phyloP scores from a whole-genome alignment of 1,140 invertebrate species.

The Eulimnadia texana region DNA sequence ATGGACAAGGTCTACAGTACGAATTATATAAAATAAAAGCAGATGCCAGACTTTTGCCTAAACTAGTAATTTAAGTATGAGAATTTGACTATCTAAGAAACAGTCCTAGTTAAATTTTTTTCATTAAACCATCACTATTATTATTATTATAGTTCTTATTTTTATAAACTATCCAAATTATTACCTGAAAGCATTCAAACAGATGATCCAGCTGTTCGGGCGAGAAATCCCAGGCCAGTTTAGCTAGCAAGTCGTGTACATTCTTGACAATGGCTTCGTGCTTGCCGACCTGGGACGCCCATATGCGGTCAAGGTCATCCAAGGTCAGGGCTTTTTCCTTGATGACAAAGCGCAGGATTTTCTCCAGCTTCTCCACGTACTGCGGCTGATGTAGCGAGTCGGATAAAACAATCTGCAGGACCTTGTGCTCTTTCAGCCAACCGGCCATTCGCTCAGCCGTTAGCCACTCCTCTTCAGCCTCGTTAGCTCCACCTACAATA shows the following conservation, averaged over 20 bases:
- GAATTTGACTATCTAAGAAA: not conserved
- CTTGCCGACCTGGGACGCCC: constrained; percentile 86
- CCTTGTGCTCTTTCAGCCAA: constrained; percentile 94
- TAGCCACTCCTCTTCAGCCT: constrained; percentile 74
- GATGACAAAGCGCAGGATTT: constrained; percentile 91
- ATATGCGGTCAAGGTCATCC: constrained; percentile 84
- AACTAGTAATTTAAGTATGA: too few relatives aligned
- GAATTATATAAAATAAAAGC: too few relatives aligned
- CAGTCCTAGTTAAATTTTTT: not conserved
- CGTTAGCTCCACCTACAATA: constrained; percentile 3
- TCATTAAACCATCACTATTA: too few relatives aligned
- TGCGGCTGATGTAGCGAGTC: constrained; percentile 95
- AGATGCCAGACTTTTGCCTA: too few relatives aligned
- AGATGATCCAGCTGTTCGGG: constrained; percentile 93
- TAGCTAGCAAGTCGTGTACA: constrained; percentile 88
- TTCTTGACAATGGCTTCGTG: constrained; percentile 95
- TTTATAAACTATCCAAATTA: constrained; percentile 8
- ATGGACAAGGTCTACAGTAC: not conserved
- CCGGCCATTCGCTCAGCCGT: constrained; percentile 66
- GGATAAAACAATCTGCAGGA: constrained; percentile 84
- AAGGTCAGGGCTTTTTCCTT: constrained; percentile 84
- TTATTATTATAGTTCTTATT: not conserved
- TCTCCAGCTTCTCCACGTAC: constrained; percentile 95
- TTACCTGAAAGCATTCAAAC: constrained; percentile 91
- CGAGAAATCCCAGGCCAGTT: constrained; percentile 95